Base-by-base conservation (phyloP, 2,113 vertebrate genomes). In the Labeo rohita region DNA sequence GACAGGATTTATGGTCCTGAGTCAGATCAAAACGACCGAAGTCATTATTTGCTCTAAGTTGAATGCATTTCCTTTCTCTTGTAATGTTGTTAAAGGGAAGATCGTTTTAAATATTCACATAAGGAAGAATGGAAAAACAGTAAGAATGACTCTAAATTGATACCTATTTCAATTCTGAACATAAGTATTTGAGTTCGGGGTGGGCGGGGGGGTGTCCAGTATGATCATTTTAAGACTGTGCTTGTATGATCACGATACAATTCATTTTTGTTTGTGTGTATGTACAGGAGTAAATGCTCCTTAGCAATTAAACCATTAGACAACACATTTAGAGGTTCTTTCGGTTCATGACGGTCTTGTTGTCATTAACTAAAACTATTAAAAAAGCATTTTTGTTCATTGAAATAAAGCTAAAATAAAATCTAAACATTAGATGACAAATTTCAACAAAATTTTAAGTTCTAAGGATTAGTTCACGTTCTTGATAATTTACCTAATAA, bases 41-140 rank as follows among this genome's bases (percentile, higher is more conserved):
- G 47, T 85, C 78, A 81, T 88, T 80, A 87, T 92, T 93, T 92
- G 87, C 80, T 86, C 86, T 87, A 7, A 34, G 84, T 91, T 89
- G 23, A 52, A 52, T 12, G 18, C 49, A 23, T 87, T 88, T 84
- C 15, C 66, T 80, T 11, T 89, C 59, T 90, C 75, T 77, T 91
- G 89, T 92, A 94, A 91, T 92, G 89, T 92, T 90, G 90, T 92
- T 90, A 88, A 91, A 88, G 88, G 86, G 85, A 54, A 56, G 74
- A 87, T 56, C 85, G 74, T 87, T 78, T 65, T 84, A 68, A 85
- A 74, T 87, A 84, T 89, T 89, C 74, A 88, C 70, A 76, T 85
- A 81, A 73, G 65, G 23, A 84, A 63, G 52, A 80, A 54, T 34
- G 49, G 50, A 50, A 70, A 81, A 74, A 83, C 80, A 68, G 85